These are phyloP conservation scores for Drosophila subobscura DNA, from an alignment of 1,140 invertebrate genomes.

Conservation along the genomic window DNA sequence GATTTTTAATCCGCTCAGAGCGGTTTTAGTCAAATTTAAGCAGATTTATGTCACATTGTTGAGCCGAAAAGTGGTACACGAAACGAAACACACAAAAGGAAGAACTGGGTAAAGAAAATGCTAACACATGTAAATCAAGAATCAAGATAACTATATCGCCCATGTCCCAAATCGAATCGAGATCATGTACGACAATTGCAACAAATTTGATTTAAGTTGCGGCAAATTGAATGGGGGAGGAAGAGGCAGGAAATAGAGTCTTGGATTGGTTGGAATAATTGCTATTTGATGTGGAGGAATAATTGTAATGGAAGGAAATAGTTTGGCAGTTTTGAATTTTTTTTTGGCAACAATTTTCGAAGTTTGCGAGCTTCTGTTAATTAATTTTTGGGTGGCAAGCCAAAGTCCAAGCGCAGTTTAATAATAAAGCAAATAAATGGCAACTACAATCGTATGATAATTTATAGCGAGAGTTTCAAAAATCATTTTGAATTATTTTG, in stretches of 20 bases:
- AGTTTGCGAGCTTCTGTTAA: too few relatives aligned
- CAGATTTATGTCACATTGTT: slow-evolving; percentile 81
- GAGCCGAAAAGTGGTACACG: slow-evolving; percentile 52
- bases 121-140: slow-evolving; percentile 80
- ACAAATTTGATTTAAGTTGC: slow-evolving; percentile 48
- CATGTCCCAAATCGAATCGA: slow-evolving; percentile 45
- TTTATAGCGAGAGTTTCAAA: slow-evolving; percentile 11
- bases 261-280: background rate
- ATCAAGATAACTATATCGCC: slow-evolving; percentile 56
- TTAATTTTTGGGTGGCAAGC: too few relatives aligned
- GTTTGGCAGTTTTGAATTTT: too few relatives aligned
- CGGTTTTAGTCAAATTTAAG: slow-evolving; percentile 84
- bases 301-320: too few relatives aligned
- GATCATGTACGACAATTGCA: slow-evolving; percentile 33
- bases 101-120: slow-evolving; percentile 44
- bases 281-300: background rate
- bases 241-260: background rate
- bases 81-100: slow-evolving; percentile 6
- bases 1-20: slow-evolving; percentile 82
- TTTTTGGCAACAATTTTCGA: too few relatives aligned
- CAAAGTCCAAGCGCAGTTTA: too few relatives aligned
- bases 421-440: slow-evolving; percentile 6
- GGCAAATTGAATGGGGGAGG: slow-evolving; percentile 18
- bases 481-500: slow-evolving; percentile 19
- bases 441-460: slow-evolving; percentile 31